Percentiles rank a stretch among this genome's conserved stretches.
phyloP scores from a whole-genome alignment of 2,797 vertebrate species.

The Periophthalmus magnuspinnatus region DNA sequence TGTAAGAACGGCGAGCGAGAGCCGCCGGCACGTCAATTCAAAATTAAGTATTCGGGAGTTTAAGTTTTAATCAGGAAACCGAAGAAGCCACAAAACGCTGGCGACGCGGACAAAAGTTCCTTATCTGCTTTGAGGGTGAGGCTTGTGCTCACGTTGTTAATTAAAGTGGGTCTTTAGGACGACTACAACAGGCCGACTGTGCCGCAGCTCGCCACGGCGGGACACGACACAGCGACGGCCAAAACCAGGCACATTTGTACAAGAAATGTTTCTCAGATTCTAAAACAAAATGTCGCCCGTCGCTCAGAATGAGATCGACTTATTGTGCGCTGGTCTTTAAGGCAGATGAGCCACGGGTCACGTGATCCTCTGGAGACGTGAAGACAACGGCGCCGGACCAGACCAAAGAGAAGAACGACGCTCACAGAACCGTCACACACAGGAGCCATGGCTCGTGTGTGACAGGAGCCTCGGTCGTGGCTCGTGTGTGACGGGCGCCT shows the following conservation, averaged over 20 bases:
- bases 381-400: slow-evolving; percentile 13
- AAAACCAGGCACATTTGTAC: not conserved
- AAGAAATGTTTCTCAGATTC: slow-evolving; percentile 3
- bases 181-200: slow-evolving; percentile 47
- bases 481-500: slow-evolving; percentile 37
- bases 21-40: slow-evolving; percentile 17
- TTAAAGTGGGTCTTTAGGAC: slow-evolving; percentile 47
- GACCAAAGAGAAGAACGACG: not conserved
- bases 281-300: not conserved
- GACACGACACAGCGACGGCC: slow-evolving; percentile 18
- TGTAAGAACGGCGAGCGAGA: slow-evolving; percentile 19
- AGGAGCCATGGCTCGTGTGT: no score
- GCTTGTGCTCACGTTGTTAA: slow-evolving; percentile 44
- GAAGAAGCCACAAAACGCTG: slow-evolving; percentile 40
- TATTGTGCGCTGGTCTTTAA: slow-evolving; percentile 13
- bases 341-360: slow-evolving; percentile 1
- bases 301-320: slow-evolving; percentile 11
- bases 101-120: slow-evolving; percentile 43
- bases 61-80: slow-evolving; percentile 42
- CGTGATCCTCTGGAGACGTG: slow-evolving; percentile 1
- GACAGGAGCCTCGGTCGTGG: no score
- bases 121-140: slow-evolving; percentile 44
- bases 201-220: slow-evolving; percentile 24
- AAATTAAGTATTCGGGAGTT: slow-evolving; percentile 27
- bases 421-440: no score